A percentile compares a stretch with the other conserved stretches of the same genome.
These are phyloP conservation scores for Anaspis maculata DNA, from an alignment of 2,888 invertebrate genomes.

Conservation along the genomic window DNA sequence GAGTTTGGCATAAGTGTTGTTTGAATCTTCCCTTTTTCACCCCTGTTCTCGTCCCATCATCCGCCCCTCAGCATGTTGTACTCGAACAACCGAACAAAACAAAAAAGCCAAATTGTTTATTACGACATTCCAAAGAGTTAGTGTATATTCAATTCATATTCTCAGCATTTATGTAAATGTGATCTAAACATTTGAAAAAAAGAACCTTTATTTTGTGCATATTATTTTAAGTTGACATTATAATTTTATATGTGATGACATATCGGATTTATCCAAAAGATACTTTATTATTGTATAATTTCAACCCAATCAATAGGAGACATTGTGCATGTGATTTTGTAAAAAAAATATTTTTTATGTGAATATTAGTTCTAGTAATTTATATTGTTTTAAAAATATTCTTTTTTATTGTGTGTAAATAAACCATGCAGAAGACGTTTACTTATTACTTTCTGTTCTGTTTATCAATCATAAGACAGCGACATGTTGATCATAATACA, in stretches of 20 bases:
- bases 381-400: conserved; percentile 30
- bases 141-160: conserved; percentile 15
- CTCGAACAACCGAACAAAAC: no score
- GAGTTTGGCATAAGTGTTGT: conserved; percentile 8
- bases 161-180: no score
- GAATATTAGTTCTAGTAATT: conserved; percentile 34
- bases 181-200: no score
- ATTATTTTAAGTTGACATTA: no score
- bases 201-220: no score
- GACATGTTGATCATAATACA: no score
- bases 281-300: no score
- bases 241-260: no score
- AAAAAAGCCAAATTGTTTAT: conserved; percentile 11
- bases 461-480: no score
- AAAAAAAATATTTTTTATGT: conserved; percentile 32
- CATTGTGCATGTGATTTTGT: conserved; percentile 37
- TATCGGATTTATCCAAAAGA: no score
- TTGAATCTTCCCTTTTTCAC: conserved; percentile 5
- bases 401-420: conserved; percentile 39
- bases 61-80: no score
- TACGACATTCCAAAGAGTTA: conserved; percentile 17
- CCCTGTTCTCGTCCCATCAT: conserved; percentile 9
- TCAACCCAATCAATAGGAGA: conserved; percentile 10
- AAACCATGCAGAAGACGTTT: conserved; percentile 17
- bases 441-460: no score